These are phyloP conservation scores for Chaetodon auriga DNA, from an alignment of 2,113 vertebrate species.

Conservation along the genomic window DNA sequence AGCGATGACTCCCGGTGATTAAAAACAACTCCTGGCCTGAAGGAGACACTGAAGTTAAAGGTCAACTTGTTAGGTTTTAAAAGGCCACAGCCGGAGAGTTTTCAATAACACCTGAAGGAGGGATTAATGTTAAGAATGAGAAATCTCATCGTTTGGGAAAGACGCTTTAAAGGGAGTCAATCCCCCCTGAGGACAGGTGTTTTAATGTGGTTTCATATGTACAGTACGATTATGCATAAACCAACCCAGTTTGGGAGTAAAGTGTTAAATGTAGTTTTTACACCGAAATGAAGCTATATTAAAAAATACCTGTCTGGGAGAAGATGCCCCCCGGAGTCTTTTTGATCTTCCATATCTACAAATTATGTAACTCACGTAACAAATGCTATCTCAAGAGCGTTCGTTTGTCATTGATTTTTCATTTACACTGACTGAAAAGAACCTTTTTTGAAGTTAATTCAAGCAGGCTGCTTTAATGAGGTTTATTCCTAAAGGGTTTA, in stretches of 20 bases:
- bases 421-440: neutral
- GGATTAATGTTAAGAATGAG: constrained; percentile 42
- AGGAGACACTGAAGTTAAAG: constrained; percentile 62
- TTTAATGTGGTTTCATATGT: neutral
- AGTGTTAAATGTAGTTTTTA: neutral
- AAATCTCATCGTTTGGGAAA: constrained; percentile 6
- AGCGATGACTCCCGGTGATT: constrained; percentile 36
- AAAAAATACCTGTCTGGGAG: neutral
- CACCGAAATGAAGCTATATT: neutral
- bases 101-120: constrained; percentile 35
- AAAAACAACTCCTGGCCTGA: constrained; percentile 57
- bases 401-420: neutral
- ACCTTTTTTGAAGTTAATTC: neutral
- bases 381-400: neutral
- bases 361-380: neutral
- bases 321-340: neutral
- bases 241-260: neutral
- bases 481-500: neutral
- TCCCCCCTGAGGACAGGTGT: no score
- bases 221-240: neutral
- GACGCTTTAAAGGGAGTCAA: neutral
- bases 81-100: constrained; percentile 54
- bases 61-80: constrained; percentile 64
- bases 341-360: neutral
- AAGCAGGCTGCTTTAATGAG: neutral